phyloP scores from a whole-genome alignment of 2,113 vertebrate species.

The Sylvilagus bachmani region DNA sequence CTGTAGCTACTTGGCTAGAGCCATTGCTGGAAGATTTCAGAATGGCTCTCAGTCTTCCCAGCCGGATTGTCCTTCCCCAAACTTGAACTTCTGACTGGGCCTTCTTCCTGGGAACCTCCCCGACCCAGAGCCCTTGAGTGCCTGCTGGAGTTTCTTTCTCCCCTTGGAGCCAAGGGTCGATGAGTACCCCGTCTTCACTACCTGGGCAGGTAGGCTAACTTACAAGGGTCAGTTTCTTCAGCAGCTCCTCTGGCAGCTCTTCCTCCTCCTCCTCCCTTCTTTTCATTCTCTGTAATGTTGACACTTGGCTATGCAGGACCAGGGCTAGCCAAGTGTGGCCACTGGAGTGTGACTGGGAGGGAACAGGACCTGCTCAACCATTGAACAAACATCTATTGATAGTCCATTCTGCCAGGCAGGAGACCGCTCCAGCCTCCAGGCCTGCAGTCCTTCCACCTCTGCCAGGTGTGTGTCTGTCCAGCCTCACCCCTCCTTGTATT shows the following conservation, averaged over 20 bases:
- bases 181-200: background rate
- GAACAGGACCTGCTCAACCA: background rate
- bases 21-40: slow-evolving; percentile 85
- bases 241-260: background rate
- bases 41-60: slow-evolving; percentile 72
- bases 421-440: too few relatives aligned
- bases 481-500: background rate
- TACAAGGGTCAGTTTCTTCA: background rate
- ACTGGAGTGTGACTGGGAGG: background rate
- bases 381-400: background rate
- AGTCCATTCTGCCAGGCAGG: background rate
- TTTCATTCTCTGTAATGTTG: background rate
- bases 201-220: background rate
- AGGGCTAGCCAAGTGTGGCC: background rate
- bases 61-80: slow-evolving; percentile 77
- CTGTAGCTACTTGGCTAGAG: slow-evolving; percentile 87
- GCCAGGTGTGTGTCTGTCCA: background rate
- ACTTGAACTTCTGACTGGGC: background rate
- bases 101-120: background rate
- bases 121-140: background rate
- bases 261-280: background rate
- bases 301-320: background rate
- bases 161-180: background rate
- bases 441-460: background rate
- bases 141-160: background rate